These are phyloP conservation scores for Saguinus midas DNA, from an alignment of 2,113 vertebrate genomes.

Conservation along the genomic window DNA sequence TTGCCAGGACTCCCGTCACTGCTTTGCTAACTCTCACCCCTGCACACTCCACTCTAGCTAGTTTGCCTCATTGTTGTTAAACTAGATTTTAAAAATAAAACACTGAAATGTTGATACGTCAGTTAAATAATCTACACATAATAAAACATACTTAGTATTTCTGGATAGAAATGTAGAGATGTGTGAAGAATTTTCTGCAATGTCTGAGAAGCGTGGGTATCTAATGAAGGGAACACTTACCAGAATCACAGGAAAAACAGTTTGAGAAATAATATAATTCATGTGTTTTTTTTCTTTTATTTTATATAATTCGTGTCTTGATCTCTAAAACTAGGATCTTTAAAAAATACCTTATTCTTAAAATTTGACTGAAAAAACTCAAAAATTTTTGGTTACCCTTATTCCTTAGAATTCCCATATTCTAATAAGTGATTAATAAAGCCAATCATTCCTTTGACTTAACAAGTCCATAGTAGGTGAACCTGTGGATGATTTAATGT, in stretches of 20 bases:
- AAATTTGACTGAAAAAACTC: neutral
- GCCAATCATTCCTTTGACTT: neutral
- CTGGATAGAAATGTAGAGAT: neutral
- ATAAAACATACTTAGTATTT: neutral
- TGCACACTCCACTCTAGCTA: neutral
- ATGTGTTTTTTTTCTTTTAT: neutral
- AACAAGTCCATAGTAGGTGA: neutral
- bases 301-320: neutral
- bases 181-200: neutral
- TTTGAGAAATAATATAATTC: conserved; percentile 23
- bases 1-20: neutral
- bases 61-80: neutral
- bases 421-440: neutral
- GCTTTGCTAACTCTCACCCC: neutral
- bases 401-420: neutral
- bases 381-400: neutral
- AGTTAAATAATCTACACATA: neutral
- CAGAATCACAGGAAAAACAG: neutral
- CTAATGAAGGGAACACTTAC: neutral
- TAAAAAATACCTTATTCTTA: neutral
- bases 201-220: neutral
- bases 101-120: neutral
- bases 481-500: neutral
- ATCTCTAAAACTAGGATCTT: neutral
- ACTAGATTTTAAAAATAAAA: conserved; percentile 27